Evolutionary conservation across 2,113 vertebrate species (phyloP).

Genomic region (Gallinago paraguaiae): DNA sequence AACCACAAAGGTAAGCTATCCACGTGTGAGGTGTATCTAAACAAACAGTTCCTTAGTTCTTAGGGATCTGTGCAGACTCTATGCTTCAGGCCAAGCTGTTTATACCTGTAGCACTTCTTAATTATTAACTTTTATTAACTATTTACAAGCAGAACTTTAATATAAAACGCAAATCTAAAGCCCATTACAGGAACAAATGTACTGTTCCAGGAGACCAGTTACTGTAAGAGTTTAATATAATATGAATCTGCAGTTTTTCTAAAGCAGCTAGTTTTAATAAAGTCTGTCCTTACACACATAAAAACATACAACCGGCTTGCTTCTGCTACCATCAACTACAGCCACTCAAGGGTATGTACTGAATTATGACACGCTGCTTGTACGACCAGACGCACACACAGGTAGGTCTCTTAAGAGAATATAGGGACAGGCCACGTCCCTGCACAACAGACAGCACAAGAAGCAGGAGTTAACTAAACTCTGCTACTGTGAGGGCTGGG

Average conservation of each 20-base stretch:
- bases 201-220: background rate
- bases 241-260: background rate
- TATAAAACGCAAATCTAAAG: background rate
- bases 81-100: background rate
- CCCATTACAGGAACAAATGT: background rate
- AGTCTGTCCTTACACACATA: background rate
- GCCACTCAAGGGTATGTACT: background rate
- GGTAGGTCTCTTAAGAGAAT: background rate
- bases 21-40: background rate
- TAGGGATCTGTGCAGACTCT: background rate
- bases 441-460: background rate
- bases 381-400: background rate
- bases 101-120: background rate
- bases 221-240: background rate
- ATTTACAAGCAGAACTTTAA: background rate
- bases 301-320: background rate
- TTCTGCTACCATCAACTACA: background rate
- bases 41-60: background rate
- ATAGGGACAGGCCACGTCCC: fast-evolving
- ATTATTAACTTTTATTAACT: background rate
- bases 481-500: background rate
- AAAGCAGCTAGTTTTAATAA: background rate
- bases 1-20: background rate
- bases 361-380: background rate
- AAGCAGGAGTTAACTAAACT: background rate